Evolutionary conservation across 2,888 invertebrate genomes (phyloP), one percentile per base, ranked within the genome.

Genomic region (Nomada fabriciana): DNA sequence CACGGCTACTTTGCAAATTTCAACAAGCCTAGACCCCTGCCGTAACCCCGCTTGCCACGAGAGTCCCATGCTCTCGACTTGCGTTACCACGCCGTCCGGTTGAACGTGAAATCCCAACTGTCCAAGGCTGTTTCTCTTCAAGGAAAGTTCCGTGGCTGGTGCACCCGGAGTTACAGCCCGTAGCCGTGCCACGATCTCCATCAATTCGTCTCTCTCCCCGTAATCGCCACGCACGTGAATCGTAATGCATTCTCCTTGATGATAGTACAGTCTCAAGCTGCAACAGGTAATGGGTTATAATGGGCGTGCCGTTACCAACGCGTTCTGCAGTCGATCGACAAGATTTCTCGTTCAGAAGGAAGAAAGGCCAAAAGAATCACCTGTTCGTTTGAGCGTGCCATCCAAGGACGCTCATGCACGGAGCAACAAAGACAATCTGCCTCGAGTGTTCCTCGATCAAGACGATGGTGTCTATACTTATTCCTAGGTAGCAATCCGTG

Each of bases 81-180:
- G 97, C 3, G 98, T 98, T 47, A 99, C 98, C 36, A 99, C 96
- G 3, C 99, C 99, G 94, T 98, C 98, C 20, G 97, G 97, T 91
- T 98, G 98, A 53, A 98, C 98, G 94, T 97, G 97, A 94, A 97
- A 97, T 18, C 98, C 98, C 65, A 98, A 95, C 92, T 98, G 98
- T 18, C 97, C 97, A 89, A 97, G 95, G 69, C 96, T 96, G 91
- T 98, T 98, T 25, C 98, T 95, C 90, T 97, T 96, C 80, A 98
- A 95, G 72, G 97, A 96, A 89, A 98, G 94, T 94, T 98, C 98
- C 87, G 97, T 96, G 13, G 97, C 96, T 88, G 96, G 95, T 81
- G 97, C 96, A 77, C 97, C 97, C 87, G 96, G 95, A 29, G 98
- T 98, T 1, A 98, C 98, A 68, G 96, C 96, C 70, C 96, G 95